phyloP scores from a whole-genome alignment of 1,140 invertebrate species.

The Caenorhabditis brenneri region DNA sequence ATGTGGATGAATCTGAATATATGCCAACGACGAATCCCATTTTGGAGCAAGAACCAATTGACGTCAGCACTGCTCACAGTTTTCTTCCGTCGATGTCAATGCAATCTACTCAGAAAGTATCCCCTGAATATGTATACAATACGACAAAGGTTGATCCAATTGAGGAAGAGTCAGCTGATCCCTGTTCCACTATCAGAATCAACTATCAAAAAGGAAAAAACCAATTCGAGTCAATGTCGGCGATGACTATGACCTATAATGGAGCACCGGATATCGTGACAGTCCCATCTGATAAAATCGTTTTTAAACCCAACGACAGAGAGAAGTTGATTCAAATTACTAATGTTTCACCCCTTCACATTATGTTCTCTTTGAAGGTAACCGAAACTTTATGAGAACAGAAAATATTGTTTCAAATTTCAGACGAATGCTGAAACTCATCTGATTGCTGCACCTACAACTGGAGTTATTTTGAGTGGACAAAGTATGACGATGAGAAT shows the following conservation, averaged over 20 bases:
- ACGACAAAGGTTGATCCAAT: not conserved
- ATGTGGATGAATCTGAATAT: not conserved
- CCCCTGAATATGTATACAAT: not conserved
- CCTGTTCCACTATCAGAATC: not conserved
- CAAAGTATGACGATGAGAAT: not conserved
- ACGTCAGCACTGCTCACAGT: conserved; percentile 14
- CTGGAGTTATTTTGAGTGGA: conserved; percentile 18
- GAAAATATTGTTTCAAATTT: not conserved
- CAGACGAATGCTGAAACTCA: conserved; percentile 21
- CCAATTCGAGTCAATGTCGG: not conserved
- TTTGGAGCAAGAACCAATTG: not conserved
- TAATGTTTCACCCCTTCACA: not conserved
- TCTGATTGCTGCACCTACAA: conserved; percentile 11
- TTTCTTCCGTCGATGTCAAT: not conserved
- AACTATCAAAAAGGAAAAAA: not conserved
- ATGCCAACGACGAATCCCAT: not conserved
- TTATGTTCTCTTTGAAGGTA: conserved; percentile 4
- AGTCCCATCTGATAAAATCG: not conserved
- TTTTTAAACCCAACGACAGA: not conserved
- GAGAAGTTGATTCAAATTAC: not conserved
- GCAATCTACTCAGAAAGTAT: conserved; percentile 17
- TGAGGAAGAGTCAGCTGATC: not conserved
- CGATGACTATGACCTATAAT: conserved; percentile 1
- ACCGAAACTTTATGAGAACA: no score
- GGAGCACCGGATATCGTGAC: conserved; percentile 1